Conservation (phyloP, 2,797 vertebrate genomes). For the Anguilla marmorata region DNA sequence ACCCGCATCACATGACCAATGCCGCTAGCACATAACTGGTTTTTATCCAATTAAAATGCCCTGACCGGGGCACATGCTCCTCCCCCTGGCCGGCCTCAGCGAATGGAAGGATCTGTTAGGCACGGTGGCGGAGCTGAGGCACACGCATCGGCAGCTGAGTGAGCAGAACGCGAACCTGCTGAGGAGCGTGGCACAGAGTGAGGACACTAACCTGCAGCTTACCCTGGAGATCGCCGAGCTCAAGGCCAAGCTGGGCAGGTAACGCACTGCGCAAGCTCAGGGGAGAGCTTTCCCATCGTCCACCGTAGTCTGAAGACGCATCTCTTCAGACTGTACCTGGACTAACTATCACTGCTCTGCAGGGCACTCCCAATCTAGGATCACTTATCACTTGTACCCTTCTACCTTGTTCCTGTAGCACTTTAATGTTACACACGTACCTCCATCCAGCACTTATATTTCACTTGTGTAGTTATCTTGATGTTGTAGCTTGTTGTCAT, state of each 20-base stretch:
- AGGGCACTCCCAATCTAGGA: too few relatives aligned
- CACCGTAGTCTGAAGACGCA: too few relatives aligned
- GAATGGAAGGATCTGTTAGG: constrained; percentile 61
- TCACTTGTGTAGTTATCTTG: too few relatives aligned
- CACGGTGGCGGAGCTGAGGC: constrained; percentile 67
- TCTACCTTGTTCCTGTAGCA: too few relatives aligned
- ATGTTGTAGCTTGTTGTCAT: too few relatives aligned
- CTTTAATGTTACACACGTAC: too few relatives aligned
- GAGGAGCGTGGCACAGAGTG: constrained; percentile 68
- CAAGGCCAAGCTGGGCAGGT: constrained; percentile 69
- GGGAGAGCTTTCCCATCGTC: not conserved
- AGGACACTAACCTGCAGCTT: constrained; percentile 74
- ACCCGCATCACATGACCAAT: not conserved
- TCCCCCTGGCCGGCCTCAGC: constrained; percentile 51
- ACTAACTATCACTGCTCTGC: too few relatives aligned
- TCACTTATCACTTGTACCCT: too few relatives aligned
- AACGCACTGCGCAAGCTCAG: not conserved
- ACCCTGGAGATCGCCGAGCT: constrained; percentile 70
- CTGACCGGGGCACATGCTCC: not conserved
- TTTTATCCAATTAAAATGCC: not conserved
- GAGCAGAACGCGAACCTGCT: constrained; percentile 71
- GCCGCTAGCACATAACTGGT: not conserved
- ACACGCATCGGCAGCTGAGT: constrained; percentile 61
- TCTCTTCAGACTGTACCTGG: too few relatives aligned
- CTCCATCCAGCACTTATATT: too few relatives aligned